A percentile compares a stretch with the other conserved stretches of the same genome.
These are phyloP conservation scores for Podotricha telesiphe DNA, from an alignment of 2,888 invertebrate genomes.

Conservation along the genomic window DNA sequence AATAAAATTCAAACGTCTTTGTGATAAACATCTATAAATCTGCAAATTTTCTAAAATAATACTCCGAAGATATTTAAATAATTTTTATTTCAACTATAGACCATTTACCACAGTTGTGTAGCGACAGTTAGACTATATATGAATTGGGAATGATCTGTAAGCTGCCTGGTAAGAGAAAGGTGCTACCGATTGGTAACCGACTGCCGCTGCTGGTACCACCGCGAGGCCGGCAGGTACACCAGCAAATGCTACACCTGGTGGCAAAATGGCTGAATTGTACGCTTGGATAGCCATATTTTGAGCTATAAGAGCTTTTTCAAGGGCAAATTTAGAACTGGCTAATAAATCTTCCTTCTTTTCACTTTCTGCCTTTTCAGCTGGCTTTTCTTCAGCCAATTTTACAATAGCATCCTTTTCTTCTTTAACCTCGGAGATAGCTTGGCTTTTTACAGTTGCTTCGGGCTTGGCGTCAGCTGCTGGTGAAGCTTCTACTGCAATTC, in stretches of 20 bases:
- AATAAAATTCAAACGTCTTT: background rate
- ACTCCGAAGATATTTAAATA: slow-evolving; percentile 13
- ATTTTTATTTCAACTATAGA: slow-evolving; percentile 28
- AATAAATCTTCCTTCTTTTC: slow-evolving; percentile 29
- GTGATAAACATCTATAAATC: background rate
- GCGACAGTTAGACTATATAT: slow-evolving; percentile 31
- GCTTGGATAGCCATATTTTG: slow-evolving; percentile 32
- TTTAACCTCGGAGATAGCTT: slow-evolving; percentile 46
- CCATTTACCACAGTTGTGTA: slow-evolving; percentile 41
- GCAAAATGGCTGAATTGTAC: slow-evolving; percentile 35
- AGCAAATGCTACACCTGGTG: slow-evolving; percentile 36
- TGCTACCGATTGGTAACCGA: slow-evolving; percentile 42
- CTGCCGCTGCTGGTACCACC: slow-evolving; percentile 1
- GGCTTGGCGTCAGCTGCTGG: slow-evolving; percentile 26
- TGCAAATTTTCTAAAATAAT: slow-evolving; percentile 4
- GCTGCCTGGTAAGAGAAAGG: slow-evolving; percentile 44
- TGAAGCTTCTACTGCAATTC: slow-evolving; percentile 32
- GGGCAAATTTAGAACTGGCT: slow-evolving; percentile 37
- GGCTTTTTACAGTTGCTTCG: slow-evolving; percentile 39
- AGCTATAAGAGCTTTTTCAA: slow-evolving; percentile 31
- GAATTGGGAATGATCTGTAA: slow-evolving; percentile 37
- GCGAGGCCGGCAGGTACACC: slow-evolving; percentile 1
- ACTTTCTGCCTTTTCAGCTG: slow-evolving; percentile 23
- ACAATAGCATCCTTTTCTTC: slow-evolving; percentile 43
- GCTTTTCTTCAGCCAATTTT: slow-evolving; percentile 37